Evolutionary conservation across 30 jellyfish, hydroid and myxozoan species (phyloP).

Genomic region (Aurelia coerulea): DNA sequence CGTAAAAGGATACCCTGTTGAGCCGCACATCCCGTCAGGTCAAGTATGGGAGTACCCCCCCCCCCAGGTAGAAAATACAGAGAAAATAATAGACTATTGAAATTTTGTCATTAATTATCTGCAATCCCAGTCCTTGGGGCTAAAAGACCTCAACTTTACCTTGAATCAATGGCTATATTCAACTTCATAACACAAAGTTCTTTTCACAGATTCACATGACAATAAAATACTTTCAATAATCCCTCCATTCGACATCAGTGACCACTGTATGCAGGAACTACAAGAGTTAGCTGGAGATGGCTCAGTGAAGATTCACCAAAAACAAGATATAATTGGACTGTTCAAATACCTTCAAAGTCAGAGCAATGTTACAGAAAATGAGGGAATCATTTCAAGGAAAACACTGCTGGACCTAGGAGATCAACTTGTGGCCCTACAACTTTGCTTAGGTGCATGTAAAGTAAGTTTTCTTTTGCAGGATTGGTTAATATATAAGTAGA

Average conservation of each 20-base stretch:
- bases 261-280: background rate
- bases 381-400: background rate
- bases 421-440: conserved; percentile 4
- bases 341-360: background rate
- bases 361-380: background rate
- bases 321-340: background rate
- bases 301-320: background rate
- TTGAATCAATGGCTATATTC: too few relatives aligned
- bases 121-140: background rate
- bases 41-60: background rate
- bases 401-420: background rate
- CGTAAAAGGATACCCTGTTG: background rate
- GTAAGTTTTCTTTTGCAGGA: background rate
- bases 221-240: background rate
- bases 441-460: background rate
- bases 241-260: background rate
- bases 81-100: background rate
- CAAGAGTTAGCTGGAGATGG: background rate
- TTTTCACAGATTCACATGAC: background rate
- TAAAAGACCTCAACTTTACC: too few relatives aligned
- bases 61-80: too few relatives aligned
- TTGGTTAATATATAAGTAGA: too few relatives aligned
- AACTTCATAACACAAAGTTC: too few relatives aligned
- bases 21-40: background rate
- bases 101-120: background rate